Conservation (phyloP, 2,888 invertebrate species). For the Tipula confusa region DNA sequence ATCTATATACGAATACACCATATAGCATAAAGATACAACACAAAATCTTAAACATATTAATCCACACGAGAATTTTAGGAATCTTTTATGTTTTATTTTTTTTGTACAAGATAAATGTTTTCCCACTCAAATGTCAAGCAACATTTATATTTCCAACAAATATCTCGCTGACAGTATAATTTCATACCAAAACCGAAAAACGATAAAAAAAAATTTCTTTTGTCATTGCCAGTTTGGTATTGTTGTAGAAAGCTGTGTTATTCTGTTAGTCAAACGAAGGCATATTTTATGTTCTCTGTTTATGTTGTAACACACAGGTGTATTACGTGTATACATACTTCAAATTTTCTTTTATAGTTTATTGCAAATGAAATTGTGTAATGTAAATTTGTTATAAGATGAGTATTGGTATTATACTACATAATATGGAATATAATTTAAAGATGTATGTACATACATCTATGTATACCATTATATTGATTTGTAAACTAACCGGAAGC, state of each 20-base stretch:
- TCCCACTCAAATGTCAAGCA: not conserved
- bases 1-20: not conserved
- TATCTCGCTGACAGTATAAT: not conserved
- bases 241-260: not conserved
- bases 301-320: not conserved
- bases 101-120: not conserved
- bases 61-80: not conserved
- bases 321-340: conserved; percentile 15
- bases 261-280: not conserved
- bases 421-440: not conserved
- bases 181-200: not conserved
- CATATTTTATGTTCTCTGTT: not conserved
- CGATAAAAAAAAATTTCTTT: not conserved
- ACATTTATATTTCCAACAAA: not conserved
- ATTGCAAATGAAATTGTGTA: not conserved
- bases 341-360: not conserved
- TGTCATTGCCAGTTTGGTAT: not conserved
- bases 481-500: not conserved
- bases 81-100: not conserved
- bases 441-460: not conserved
- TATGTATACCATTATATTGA: too few species aligned
- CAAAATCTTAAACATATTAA: not conserved
- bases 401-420: not conserved
- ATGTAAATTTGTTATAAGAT: not conserved
- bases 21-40: not conserved